Evolutionary conservation across 2,797 vertebrate genomes (phyloP).

Genomic region (Cryptoblepharus egeriae): DNA sequence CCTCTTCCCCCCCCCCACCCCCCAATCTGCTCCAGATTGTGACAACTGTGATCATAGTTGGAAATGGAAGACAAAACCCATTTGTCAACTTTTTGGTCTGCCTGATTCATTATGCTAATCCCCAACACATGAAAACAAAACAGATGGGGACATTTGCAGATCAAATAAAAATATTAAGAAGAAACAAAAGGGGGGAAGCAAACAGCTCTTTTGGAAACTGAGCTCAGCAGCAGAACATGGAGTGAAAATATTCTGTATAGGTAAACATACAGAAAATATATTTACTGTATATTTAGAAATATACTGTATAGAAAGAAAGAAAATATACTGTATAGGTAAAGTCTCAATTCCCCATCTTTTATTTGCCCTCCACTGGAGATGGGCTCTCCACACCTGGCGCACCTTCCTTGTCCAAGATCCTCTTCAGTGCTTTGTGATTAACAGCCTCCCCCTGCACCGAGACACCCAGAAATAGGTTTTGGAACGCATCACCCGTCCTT

Average conservation of each 20-base stretch:
- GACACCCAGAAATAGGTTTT: conserved; percentile 72
- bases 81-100: conserved; percentile 76
- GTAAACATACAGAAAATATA: too few relatives aligned
- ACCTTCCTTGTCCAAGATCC: conserved; percentile 45
- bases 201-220: conserved; percentile 55
- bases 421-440: conserved; percentile 56
- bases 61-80: conserved; percentile 64
- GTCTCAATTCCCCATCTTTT: too few relatives aligned
- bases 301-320: too few relatives aligned
- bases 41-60: conserved; percentile 44
- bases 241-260: too few relatives aligned
- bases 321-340: neutral
- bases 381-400: conserved; percentile 30
- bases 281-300: too few relatives aligned
- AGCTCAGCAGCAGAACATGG: too few relatives aligned
- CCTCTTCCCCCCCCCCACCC: conserved; percentile 28
- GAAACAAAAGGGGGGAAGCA: conserved; percentile 46
- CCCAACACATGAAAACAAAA: conserved; percentile 72
- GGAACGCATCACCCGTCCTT: conserved; percentile 68
- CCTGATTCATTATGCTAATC: conserved; percentile 80
- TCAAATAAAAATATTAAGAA: conserved; percentile 56
- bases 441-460: conserved; percentile 61
- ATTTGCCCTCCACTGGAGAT: neutral
- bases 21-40: conserved; percentile 34
- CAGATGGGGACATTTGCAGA: conserved; percentile 76